Evolutionary conservation across 2,113 vertebrate species (phyloP), one percentile per base, ranked within the genome.

Genomic region (Siphamia tubifer): DNA sequence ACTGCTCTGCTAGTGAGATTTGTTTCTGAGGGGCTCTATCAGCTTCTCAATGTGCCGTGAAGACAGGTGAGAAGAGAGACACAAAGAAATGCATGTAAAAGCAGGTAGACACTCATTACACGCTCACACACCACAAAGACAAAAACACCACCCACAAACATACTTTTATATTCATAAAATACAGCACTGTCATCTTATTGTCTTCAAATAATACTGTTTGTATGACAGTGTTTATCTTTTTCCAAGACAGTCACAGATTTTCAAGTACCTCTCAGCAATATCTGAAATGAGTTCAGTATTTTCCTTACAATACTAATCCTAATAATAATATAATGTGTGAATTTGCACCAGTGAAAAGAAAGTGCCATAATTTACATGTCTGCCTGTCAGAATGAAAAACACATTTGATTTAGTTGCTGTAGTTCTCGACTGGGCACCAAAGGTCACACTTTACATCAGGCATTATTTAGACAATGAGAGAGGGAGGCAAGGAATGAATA

Each of bases 11-110:
- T 81, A 21, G 66, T 76, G 74, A 83, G 82, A 87, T 88, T 87
- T 89, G 87, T 87, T 87, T 84, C 78, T 62, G 85, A 77, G 83
- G 81, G 69, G 82, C 81, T 87, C 84, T 79, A 88, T 87, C 82
- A 87, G 79, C 76, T 87, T 30, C 79, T 72, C 84, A 85, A 87
- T 89, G 82, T 80, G 82, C 74, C 84, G 58, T 86, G 79, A 89
- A 86, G 84, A 62, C 69, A 79, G 77, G 86, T 81, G 84, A 74
- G 66, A 39, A 10, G 51, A 42, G 42, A 62, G 63, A 58, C 67
- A 54, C 58, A 44, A 57, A 55, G 63, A 61, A 51, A 66, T 1
- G 24, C 8, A 3, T 31, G 44, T 44, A 43, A 12, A 58, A 56
- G 62, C 2, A 42, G 28, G 16, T 10, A 11, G 34, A 43, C 3